phyloP scores from a whole-genome alignment of 2,888 invertebrate species.

The Spialia ferax region DNA sequence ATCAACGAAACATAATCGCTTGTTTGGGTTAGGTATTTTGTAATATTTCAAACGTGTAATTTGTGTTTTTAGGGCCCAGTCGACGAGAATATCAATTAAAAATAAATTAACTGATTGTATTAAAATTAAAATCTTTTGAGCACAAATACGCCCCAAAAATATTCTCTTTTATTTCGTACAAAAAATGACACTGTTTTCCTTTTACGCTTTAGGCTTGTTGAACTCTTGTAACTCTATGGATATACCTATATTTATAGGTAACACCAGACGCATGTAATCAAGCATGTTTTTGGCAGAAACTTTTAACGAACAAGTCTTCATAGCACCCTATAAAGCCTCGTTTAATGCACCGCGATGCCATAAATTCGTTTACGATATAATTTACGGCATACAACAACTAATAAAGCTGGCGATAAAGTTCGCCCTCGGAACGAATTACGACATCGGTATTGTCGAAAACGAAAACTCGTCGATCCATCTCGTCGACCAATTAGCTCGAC shows the following conservation, averaged over 20 bases:
- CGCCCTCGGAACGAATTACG: slow-evolving; percentile 39
- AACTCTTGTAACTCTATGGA: not conserved
- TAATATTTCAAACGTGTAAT: slow-evolving; percentile 29
- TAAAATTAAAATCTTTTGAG: too few species aligned
- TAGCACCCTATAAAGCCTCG: slow-evolving; percentile 30
- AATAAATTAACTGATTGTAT: too few species aligned
- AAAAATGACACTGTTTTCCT: too few species aligned
- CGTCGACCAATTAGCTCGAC: slow-evolving; percentile 46
- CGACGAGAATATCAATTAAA: too few species aligned
- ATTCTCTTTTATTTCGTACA: not conserved
- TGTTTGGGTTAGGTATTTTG: slow-evolving; percentile 44
- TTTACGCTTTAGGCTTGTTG: not conserved
- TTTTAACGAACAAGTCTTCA: slow-evolving; percentile 13
- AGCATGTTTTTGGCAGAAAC: not conserved
- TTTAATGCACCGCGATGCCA: slow-evolving; percentile 36
- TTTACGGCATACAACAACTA: slow-evolving; percentile 46
- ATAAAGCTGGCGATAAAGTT: slow-evolving; percentile 52
- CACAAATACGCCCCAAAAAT: too few species aligned
- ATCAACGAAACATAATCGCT: slow-evolving; percentile 50
- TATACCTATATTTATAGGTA: too few species aligned
- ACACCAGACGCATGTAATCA: too few species aligned
- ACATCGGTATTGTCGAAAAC: slow-evolving; percentile 43
- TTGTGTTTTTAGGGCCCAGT: slow-evolving; percentile 21
- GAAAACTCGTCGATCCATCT: slow-evolving; percentile 42
- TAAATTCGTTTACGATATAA: slow-evolving; percentile 50